Base-by-base conservation (phyloP, 2,888 invertebrate species). In the Drosophila lacicola region DNA sequence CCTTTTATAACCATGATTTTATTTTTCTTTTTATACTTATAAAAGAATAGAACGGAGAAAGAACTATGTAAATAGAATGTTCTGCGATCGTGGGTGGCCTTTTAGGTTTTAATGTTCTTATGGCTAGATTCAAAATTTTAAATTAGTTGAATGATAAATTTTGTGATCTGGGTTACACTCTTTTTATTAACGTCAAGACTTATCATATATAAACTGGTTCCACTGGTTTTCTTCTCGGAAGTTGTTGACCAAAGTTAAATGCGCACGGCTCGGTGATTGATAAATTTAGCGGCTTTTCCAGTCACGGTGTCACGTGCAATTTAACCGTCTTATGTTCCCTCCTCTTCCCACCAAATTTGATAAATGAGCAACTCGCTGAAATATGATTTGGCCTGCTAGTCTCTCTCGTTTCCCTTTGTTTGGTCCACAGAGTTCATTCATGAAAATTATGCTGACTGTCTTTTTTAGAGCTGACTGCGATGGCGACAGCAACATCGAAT, bases 231-330 rank as follows among this genome's bases (percentile, higher is more conserved):
- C 49, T 74, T 78, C 81, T 49, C 17, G 46, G 78, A 74, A 77
- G 39, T 36, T 34, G 53, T 58, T 53, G 34, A 34, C 36, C 45
- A 46, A 37, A 29, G 39, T 14, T 11, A 14, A 53, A 57, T 53
- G 57, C 71, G 54, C 47, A 75, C 56, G 69, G 74, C 34, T 47
- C 75, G 44, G 39, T 64, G 76, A 70, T 64, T 78, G 70, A 69
- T 73, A 70, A 72, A 61, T 74, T 67, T 62, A 54, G 71, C 68
- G 68, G 71, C 69, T 81, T 80, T 82, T 73, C 70, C 62, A 58
- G 66, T 63, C 53, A 68, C 49, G 69, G 82, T 89, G 89, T 86
- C 85, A 86, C 86, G 89, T 86, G 85, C 89, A 85, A 88, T 75
- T 82, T 89, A 85, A 82, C 85, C 84, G 88, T 73, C 89, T 89